Base-by-base conservation (phyloP, 2,113 vertebrate genomes). In the Sturnira hondurensis region DNA sequence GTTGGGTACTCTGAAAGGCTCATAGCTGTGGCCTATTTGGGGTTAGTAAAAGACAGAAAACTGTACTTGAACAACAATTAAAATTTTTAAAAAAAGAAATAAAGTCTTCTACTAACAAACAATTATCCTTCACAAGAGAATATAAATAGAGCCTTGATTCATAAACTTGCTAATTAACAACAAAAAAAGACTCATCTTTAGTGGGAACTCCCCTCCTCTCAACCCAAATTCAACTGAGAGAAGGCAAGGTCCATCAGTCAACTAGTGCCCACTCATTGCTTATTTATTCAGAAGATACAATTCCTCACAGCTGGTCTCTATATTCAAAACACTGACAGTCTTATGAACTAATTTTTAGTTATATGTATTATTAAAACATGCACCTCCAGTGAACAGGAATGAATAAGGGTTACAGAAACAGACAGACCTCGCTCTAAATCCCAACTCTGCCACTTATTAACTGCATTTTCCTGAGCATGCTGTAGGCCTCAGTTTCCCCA, bases 71-170 rank as follows among this genome's bases (percentile, higher is more conserved):
- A 47, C 45, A 47, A 47, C 45, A 47, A 47, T 47, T 47, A 47
- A 47, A 47, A 47, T 47, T 47, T 43, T 5, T 10, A 47, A 47
- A 47, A 47, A 47, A 31, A 82, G 47, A 33, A 94, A 63, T 65
- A 86, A 76, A 92, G 87, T 87, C 70, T 92, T 50, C n/a, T 36
- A 24, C 61, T 92, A 85, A 87, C 71, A 90, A 94, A 89, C 87
- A 89, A 71, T 76, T 93, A 77, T n/a, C 50, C 71, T 89, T 86
- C 54, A 50, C 43, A 83, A 91, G 54, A 36, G 45, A 91, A 73
- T 84, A 74, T 22, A 96, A 86, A 73, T 47, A 78, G 63, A 89
- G 91, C 26, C 2, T 2, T 52, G 33, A 45, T 83, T 74, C 52
- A 45, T 28, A 80, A 70, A 84, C 83, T 73, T 87, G 36, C 20